Evolutionary conservation across 1,140 invertebrate species (phyloP).

Genomic region (Conopomorpha cramerella): DNA sequence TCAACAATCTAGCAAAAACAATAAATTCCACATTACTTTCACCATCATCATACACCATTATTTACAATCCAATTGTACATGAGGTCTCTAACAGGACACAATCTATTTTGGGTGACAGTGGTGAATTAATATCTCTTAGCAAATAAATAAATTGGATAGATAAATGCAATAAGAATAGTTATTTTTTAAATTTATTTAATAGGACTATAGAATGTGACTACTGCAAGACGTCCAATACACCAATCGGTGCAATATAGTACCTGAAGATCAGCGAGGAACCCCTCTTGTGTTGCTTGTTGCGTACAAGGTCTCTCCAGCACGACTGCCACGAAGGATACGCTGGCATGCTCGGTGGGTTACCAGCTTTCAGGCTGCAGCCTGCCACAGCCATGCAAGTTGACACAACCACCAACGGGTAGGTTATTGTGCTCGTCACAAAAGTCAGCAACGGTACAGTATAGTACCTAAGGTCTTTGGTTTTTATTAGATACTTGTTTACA

Average conservation of each 20-base stretch:
- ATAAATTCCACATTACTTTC: slow-evolving; percentile 36
- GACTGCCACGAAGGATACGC: slow-evolving; percentile 76
- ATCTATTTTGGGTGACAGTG: slow-evolving; percentile 53
- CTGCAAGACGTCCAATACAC: slow-evolving; percentile 41
- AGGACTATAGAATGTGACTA: slow-evolving; percentile 19
- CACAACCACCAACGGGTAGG: slow-evolving; percentile 86
- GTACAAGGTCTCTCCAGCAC: slow-evolving; percentile 78
- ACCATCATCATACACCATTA: slow-evolving; percentile 53
- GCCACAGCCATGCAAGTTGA: slow-evolving; percentile 86
- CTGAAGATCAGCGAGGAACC: slow-evolving; percentile 82
- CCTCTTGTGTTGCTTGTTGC: slow-evolving; percentile 76
- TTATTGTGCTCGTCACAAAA: slow-evolving; percentile 73
- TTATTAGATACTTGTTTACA: slow-evolving; percentile 78
- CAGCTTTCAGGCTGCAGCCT: slow-evolving; percentile 73
- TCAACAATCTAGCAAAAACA: slow-evolving; percentile 46
- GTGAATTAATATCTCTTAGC: slow-evolving; percentile 46
- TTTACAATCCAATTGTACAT: slow-evolving; percentile 47
- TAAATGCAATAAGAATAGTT: slow-evolving; percentile 46
- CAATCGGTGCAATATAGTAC: slow-evolving; percentile 73
- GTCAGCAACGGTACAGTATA: slow-evolving; percentile 60
- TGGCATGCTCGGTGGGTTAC: slow-evolving; percentile 80
- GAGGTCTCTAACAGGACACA: slow-evolving; percentile 16
- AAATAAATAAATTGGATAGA: slow-evolving; percentile 42
- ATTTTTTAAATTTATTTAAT: too few species aligned
- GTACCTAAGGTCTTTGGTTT: slow-evolving; percentile 72